Percentiles rank a stretch among this genome's conserved stretches.
Conservation (phyloP, 2,888 invertebrate species). For the Dasysyrphus tricinctus region DNA sequence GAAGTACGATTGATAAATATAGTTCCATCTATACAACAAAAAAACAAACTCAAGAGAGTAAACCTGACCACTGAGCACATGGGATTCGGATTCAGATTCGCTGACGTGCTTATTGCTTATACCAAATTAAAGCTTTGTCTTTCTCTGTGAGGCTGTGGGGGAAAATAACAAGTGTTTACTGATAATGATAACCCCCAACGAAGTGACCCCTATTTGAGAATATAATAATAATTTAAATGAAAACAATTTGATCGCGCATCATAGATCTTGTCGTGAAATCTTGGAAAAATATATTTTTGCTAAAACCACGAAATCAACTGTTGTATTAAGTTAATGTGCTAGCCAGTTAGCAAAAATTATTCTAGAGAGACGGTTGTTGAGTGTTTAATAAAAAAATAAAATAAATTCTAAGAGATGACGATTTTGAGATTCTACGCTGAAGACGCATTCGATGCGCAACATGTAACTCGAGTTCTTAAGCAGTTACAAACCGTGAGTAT, state of each 20-base stretch:
- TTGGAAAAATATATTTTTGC: conserved; percentile 36
- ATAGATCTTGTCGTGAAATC: conserved; percentile 26
- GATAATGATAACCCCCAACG: conserved; percentile 61
- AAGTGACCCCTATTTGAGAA: conserved; percentile 56
- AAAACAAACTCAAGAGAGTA: conserved; percentile 1
- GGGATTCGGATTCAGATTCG: conserved; percentile 23
- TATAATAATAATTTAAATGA: conserved; percentile 21
- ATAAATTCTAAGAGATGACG: conserved; percentile 84
- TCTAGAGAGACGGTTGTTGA: conserved; percentile 11
- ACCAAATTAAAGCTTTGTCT: conserved; percentile 31
- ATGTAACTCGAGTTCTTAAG: conserved; percentile 85
- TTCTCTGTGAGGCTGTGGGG: neutral
- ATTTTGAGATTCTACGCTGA: conserved; percentile 86
- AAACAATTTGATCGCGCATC: conserved; percentile 33
- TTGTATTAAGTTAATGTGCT: neutral
- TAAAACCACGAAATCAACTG: neutral
- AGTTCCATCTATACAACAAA: neutral
- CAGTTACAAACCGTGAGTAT: conserved; percentile 84
- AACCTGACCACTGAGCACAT: conserved; percentile 36
- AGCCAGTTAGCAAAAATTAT: conserved; percentile 30
- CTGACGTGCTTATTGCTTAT: conserved; percentile 8
- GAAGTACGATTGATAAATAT: conserved; percentile 1
- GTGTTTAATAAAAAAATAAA: neutral
- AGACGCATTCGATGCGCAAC: conserved; percentile 86
- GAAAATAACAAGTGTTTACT: conserved; percentile 45